Evolutionary conservation across 2,113 vertebrate genomes (phyloP), one percentile per base, ranked within the genome.

Genomic region (Zosterops lateralis): DNA sequence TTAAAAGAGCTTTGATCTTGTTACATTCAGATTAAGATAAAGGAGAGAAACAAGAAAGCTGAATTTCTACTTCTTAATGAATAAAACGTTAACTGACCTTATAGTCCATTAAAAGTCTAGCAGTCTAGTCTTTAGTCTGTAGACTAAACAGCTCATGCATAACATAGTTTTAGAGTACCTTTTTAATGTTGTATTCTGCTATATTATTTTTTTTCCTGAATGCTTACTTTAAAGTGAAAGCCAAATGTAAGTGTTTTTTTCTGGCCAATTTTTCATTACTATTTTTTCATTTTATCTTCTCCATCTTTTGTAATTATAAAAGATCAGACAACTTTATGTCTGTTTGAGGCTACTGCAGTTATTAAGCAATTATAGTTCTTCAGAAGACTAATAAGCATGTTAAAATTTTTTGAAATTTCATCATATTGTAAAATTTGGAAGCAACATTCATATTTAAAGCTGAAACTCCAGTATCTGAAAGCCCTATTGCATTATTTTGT

Each of bases 1-100:
- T 92, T 75, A 84, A 53, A 20, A 75, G n/a, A 79, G n/a, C 68
- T 92, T 94, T 91, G 40, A 61, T 94, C 53, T 81, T 75, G 22
- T 16, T 75, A 26, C 38, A 64, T 62, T 86, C 73, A 84, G 32
- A 57, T 64, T 89, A 85, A 74, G 51, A 94, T 56, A 67, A 92
- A 90, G 61, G 36, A 64, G 25, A 54, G n/a, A 87, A 91, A 87
- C 22, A 73, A 85, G 70, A 89, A 82, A 82, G 36, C 15, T 68
- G 58, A 32, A 58, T 68, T 80, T 74, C 51, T 75, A 8, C 28
- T 62, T 76, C 29, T 5, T 57, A 75, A 31, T 81, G n/a, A 80
- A 93, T 72, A 67, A 75, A 86, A 62, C 36, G 15, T 56, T 75
- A 75, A 16, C 17, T 72, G 72, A 75, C 68, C 31, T 89, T 64